Conservation (phyloP, 2,797 vertebrate genomes). For the Diglossa cyanea region DNA sequence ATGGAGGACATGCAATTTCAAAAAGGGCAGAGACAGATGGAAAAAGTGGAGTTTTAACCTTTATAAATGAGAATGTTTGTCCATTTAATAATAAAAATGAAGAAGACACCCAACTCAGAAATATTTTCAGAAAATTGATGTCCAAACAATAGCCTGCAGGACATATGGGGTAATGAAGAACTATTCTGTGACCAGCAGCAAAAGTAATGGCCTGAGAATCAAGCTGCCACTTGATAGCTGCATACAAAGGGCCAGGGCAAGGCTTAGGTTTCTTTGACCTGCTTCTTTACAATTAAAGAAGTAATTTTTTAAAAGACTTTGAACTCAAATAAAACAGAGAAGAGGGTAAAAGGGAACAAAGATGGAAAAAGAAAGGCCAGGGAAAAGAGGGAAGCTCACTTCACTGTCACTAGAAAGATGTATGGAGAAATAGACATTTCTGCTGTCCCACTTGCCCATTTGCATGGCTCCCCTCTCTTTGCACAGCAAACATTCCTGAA, state of each 20-base stretch:
- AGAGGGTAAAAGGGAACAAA: not conserved
- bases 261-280: conserved; percentile 27
- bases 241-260: not conserved
- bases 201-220: conserved; percentile 26
- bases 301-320: conserved; percentile 17
- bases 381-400: not conserved
- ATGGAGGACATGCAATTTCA: conserved; percentile 64
- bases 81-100: conserved; percentile 24
- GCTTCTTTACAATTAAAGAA: conserved; percentile 37
- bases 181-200: not conserved
- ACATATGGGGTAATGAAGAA: not conserved
- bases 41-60: conserved; percentile 67
- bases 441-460: not conserved
- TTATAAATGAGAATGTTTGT: conserved; percentile 59
- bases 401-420: not conserved
- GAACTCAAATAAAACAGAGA: conserved; percentile 21
- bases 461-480: not conserved
- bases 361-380: not conserved
- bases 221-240: conserved; percentile 31
- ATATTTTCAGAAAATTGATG: conserved; percentile 60
- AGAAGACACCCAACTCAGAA: conserved; percentile 15
- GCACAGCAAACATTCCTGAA: not conserved
- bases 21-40: conserved; percentile 63
- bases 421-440: not conserved
- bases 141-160: not conserved